Percentiles rank a stretch among this genome's conserved stretches.
phyloP scores from a whole-genome alignment of 2,888 invertebrate species.

The Sminthurides aquaticus region DNA sequence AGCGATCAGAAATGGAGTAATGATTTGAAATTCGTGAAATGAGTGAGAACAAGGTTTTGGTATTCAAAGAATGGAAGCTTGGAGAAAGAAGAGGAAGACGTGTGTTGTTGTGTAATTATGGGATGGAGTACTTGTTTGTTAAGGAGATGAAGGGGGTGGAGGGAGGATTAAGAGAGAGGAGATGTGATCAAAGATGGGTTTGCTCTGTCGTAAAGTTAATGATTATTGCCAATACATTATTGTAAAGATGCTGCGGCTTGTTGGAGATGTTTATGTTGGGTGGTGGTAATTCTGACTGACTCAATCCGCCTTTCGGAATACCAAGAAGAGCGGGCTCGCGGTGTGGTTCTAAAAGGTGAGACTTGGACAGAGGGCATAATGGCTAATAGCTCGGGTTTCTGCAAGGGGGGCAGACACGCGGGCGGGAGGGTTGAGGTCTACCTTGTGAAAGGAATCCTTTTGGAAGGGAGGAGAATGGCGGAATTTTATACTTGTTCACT shows the following conservation, averaged over 20 bases:
- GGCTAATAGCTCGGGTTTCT: too few species aligned
- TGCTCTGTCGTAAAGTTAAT: constrained; percentile 23
- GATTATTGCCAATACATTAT: constrained; percentile 32
- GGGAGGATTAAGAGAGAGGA: neutral
- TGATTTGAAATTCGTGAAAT: neutral
- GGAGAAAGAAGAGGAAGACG: too few species aligned
- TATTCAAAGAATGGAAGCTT: neutral
- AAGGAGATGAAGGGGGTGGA: neutral
- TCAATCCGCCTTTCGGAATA: neutral
- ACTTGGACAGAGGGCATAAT: too few species aligned
- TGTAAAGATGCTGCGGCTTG: constrained; percentile 10
- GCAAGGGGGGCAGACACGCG: too few species aligned
- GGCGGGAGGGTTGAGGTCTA: too few species aligned
- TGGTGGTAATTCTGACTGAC: too few species aligned
- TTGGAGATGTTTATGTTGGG: neutral
- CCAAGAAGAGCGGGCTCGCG: neutral
- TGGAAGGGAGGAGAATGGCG: too few species aligned
- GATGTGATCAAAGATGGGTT: neutral
- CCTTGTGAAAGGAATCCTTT: too few species aligned
- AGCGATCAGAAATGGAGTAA: neutral
- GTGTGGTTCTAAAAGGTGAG: too few species aligned
- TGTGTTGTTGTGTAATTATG: neutral
- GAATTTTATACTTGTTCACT: too few species aligned
- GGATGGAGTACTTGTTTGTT: neutral
- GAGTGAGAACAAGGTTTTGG: neutral